A percentile compares a stretch with the other conserved stretches of the same genome.
Conservation (phyloP, 2,888 invertebrate species). For the Phanerotoma sp. region DNA sequence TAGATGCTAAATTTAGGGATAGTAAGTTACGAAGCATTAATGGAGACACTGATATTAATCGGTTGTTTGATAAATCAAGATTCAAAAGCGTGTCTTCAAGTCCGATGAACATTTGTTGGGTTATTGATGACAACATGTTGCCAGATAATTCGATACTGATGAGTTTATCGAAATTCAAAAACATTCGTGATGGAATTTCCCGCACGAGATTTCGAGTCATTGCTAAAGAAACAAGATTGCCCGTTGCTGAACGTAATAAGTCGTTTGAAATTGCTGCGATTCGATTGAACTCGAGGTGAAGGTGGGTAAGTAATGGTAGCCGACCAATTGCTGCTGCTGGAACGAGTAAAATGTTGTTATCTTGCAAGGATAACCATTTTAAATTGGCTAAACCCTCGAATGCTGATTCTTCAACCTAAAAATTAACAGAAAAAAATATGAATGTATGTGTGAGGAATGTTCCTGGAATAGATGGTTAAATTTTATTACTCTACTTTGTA, state of each 20-base stretch:
- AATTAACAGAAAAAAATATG: neutral
- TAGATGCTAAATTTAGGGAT: constrained; percentile 76
- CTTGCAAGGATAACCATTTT: constrained; percentile 75
- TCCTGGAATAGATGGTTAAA: no score
- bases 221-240: constrained; percentile 69
- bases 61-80: constrained; percentile 74
- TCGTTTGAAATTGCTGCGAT: constrained; percentile 83
- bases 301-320: constrained; percentile 70
- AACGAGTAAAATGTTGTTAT: constrained; percentile 84
- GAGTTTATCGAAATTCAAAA: constrained; percentile 75
- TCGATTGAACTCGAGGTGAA: constrained; percentile 83
- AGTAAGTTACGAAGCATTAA: constrained; percentile 67
- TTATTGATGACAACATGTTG: constrained; percentile 72
- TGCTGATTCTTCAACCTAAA: constrained; percentile 83
- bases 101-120: constrained; percentile 74
- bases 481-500: neutral
- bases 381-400: constrained; percentile 80
- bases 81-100: constrained; percentile 72
- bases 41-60: constrained; percentile 68
- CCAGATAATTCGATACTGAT: constrained; percentile 75
- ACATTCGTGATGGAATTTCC: constrained; percentile 79
- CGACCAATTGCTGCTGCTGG: constrained; percentile 81
- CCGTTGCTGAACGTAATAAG: constrained; percentile 72
- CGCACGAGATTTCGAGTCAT: constrained; percentile 83
- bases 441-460: no score